Conservation (phyloP, 2,888 invertebrate genomes). For the Fragum whitleyi region DNA sequence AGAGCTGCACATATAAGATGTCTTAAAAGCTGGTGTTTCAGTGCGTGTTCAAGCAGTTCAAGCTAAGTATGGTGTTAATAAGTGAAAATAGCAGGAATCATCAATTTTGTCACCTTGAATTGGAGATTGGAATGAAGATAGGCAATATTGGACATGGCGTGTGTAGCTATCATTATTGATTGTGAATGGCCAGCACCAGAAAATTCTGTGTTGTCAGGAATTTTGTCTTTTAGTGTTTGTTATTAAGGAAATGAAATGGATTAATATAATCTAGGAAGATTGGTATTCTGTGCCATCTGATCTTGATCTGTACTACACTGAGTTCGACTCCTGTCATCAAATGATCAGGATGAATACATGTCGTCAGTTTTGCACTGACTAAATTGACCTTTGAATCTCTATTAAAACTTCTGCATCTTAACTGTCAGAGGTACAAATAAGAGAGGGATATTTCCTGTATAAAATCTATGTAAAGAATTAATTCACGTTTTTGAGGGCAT, state of each 20-base stretch:
- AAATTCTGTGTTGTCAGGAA: constrained; percentile 20
- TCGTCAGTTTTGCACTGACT: too few species aligned
- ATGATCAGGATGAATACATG: too few species aligned
- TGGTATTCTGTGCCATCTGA: too few species aligned
- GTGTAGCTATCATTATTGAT: constrained; percentile 14
- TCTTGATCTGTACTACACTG: too few species aligned
- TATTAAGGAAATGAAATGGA: not conserved
- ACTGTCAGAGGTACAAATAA: too few species aligned
- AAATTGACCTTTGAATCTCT: too few species aligned
- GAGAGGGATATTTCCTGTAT: too few species aligned
- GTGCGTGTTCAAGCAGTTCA: constrained; percentile 6
- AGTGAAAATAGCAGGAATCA: not conserved
- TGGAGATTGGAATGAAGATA: constrained; percentile 2
- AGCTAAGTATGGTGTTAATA: not conserved
- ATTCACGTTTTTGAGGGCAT: too few species aligned
- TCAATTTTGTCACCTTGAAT: constrained; percentile 14
- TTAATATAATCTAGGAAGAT: not conserved
- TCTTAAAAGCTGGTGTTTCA: not conserved
- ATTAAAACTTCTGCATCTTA: too few species aligned
- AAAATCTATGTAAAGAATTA: too few species aligned
- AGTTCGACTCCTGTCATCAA: too few species aligned
- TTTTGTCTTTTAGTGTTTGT: not conserved
- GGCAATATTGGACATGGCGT: constrained; percentile 13
- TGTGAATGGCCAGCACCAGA: not conserved
- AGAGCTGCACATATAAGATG: not conserved